These are phyloP conservation scores for Scaeva pyrastri DNA, from an alignment of 2,888 invertebrate genomes.

Conservation along the genomic window DNA sequence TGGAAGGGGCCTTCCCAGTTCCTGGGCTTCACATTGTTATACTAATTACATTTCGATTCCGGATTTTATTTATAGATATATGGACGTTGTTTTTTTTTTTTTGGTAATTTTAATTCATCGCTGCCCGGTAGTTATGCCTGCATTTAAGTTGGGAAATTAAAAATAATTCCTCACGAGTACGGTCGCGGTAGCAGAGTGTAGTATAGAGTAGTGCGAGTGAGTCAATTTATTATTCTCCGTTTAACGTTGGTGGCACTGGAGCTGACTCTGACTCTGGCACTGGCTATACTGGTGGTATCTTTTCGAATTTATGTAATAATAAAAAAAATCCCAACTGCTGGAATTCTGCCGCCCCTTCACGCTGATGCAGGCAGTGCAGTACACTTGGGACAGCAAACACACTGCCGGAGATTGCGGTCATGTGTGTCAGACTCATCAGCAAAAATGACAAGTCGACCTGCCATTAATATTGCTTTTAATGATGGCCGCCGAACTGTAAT, in stretches of 20 bases:
- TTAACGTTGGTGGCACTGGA: slow-evolving; percentile 24
- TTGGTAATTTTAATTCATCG: background rate
- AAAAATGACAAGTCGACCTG: slow-evolving; percentile 64
- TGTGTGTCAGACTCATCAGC: slow-evolving; percentile 50
- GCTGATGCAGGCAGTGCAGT: no score
- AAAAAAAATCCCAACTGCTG: slow-evolving; percentile 51
- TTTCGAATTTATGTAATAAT: slow-evolving; percentile 14
- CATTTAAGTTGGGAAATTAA: slow-evolving; percentile 68
- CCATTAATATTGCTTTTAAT: slow-evolving; percentile 61
- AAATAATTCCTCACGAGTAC: slow-evolving; percentile 63
- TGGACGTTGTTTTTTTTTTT: background rate
- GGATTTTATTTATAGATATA: slow-evolving; percentile 22
- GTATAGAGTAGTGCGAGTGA: slow-evolving; percentile 14
- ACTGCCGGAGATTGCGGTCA: slow-evolving; percentile 44
- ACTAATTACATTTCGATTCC: slow-evolving; percentile 75
- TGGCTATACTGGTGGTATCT: background rate
- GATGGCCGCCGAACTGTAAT: slow-evolving; percentile 29
- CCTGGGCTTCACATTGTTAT: slow-evolving; percentile 68
- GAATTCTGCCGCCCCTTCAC: slow-evolving; percentile 24
- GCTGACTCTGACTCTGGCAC: no score
- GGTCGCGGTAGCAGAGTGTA: no score
- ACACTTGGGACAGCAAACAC: background rate
- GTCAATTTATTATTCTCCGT: slow-evolving; percentile 66
- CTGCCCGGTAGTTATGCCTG: slow-evolving; percentile 1
- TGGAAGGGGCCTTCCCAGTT: slow-evolving; percentile 28